Conservation (phyloP, 2,888 invertebrate genomes). For the Pharmacophagus antenor region DNA sequence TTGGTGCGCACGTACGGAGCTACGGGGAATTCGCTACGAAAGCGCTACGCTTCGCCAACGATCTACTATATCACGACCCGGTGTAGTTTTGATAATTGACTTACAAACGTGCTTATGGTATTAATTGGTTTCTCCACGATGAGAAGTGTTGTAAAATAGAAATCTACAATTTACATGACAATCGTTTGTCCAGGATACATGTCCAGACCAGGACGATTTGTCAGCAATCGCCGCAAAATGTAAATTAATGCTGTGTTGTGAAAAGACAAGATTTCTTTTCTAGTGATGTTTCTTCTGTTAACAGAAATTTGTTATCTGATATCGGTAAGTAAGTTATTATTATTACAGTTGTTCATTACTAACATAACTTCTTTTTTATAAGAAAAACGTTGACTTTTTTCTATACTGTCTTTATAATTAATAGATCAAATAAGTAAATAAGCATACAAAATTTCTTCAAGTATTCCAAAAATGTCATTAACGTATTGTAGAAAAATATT, state of each 20-base stretch:
- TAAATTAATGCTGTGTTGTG: slow-evolving; percentile 27
- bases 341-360: no score
- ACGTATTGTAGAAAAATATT: no score
- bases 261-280: slow-evolving; percentile 6
- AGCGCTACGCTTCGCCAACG: background rate
- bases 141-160: slow-evolving; percentile 10
- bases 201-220: slow-evolving; percentile 11
- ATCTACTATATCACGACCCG: background rate
- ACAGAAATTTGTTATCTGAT: slow-evolving; percentile 1
- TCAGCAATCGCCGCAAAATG: slow-evolving; percentile 16
- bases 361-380: no score
- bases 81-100: slow-evolving; percentile 7
- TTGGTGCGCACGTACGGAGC: slow-evolving; percentile 13
- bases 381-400: no score
- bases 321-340: slow-evolving; percentile 24
- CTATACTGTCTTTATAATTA: no score
- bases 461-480: no score
- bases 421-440: no score
- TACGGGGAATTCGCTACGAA: background rate
- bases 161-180: background rate
- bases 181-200: background rate
- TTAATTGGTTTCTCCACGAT: slow-evolving; percentile 13
- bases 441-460: no score
- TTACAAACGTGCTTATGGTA: slow-evolving; percentile 21
- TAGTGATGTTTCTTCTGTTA: slow-evolving; percentile 1